Conservation (phyloP, 2,113 vertebrate genomes). For the Danio rerio region GRCz12tu NC_133200.1:11647501-11648000, state of each 20-base stretch:
- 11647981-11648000: too few relatives aligned
- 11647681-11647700: constrained; percentile 84
- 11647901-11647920: too few relatives aligned
- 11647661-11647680: constrained; percentile 84
- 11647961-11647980: too few relatives aligned
- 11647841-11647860: too few relatives aligned
- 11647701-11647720: constrained; percentile 86
- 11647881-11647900: too few relatives aligned
- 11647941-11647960: too few relatives aligned
- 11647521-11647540: neutral
- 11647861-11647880: too few relatives aligned
- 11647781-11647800: too few relatives aligned
- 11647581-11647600: constrained; percentile 66
- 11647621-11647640: constrained; percentile 81
- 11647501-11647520: constrained; percentile 87
- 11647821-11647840: too few relatives aligned
- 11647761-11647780: neutral
- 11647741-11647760: constrained; percentile 75
- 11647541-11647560: neutral
- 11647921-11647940: too few relatives aligned
- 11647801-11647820: too few relatives aligned
- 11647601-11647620: constrained; percentile 85
- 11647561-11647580: neutral
- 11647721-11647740: constrained; percentile 83
- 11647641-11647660: constrained; percentile 90